Percentiles rank a stretch among this genome's conserved stretches.
These are phyloP conservation scores for Circaetus gallicus DNA, from an alignment of 2,113 vertebrate genomes.

Conservation along the genomic window DNA sequence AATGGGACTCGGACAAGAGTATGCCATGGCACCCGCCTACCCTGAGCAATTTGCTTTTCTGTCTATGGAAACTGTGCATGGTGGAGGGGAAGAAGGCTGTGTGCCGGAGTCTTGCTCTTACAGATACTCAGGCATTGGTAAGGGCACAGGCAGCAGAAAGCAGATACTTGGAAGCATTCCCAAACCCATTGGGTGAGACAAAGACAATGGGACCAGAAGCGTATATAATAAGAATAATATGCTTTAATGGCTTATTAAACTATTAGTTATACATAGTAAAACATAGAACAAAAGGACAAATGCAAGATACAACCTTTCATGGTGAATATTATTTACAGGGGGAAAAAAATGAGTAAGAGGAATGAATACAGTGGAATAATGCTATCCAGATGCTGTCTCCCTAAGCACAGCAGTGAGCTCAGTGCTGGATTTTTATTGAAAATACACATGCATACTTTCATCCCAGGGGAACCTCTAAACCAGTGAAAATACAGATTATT, in stretches of 20 bases:
- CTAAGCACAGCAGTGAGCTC: background rate
- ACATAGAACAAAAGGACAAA: background rate
- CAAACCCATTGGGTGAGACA: background rate
- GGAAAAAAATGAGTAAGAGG: background rate
- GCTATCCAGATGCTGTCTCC: background rate
- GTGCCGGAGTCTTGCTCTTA: background rate
- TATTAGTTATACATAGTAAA: background rate
- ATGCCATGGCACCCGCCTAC: background rate
- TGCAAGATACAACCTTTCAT: background rate
- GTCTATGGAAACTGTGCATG: fast-evolving
- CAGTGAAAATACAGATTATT: background rate
- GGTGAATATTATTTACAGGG: background rate
- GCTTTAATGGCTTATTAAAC: background rate
- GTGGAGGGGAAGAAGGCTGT: background rate
- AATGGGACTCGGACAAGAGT: background rate
- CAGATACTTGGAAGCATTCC: background rate
- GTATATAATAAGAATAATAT: background rate
- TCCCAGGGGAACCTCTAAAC: background rate
- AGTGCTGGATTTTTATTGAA: background rate
- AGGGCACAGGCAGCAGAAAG: background rate
- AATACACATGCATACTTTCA: background rate
- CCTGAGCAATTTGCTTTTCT: background rate
- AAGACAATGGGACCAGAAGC: background rate
- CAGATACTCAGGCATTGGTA: background rate
- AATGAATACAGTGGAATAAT: background rate